Evolutionary conservation across 2,888 invertebrate genomes (phyloP), one percentile per base, ranked within the genome.

Genomic region (Thymelicus lineola): DNA sequence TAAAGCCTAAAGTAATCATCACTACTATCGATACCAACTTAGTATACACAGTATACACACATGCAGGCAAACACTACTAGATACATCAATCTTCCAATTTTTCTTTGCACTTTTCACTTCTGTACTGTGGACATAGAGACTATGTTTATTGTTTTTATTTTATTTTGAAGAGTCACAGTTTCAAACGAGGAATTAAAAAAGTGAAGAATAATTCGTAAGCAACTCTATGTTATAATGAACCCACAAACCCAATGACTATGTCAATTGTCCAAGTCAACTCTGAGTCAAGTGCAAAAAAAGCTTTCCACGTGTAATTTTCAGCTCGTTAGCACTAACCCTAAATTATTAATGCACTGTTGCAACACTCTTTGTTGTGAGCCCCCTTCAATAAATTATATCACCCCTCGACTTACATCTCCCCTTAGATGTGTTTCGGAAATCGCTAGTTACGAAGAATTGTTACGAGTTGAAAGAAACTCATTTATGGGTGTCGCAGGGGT

Each of bases 401-500:
- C 62, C 68, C 66, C 55, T 46, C 55, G 60, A 62, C 62, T 50
- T 60, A 12, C 46, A 46, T 62, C 66, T 50, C 68, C 68, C 50
- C 67, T 45, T 53, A 67, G 53, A 60, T 61, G 67, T 62, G 50
- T 61, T 14, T 15, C 55, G 75, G 74, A 75, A 74, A 74, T 71
- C 74, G 72, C 70, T 74, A 74, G 75, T 77, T 74, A 72, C 66
- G 57, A 69, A 57, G 68, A 57, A 68, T 68, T 62, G 61, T 36
- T 57, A 57, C 62, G 57, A 62, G 66, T 66, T 57, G 42, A 62
- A 62, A 62, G 55, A 68, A 62, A 35, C 9, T 17, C 55, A 36
- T 36, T 35, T 28, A 42, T 12, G 67, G 53, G 60, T 38, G 35
- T 42, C 7, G 28, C n/a, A 15, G 36, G 57, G 36, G 35, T 36